Evolutionary conservation across 2,113 vertebrate genomes (phyloP), one percentile per base, ranked within the genome.

Genomic region (Irena cyanogastra): DNA sequence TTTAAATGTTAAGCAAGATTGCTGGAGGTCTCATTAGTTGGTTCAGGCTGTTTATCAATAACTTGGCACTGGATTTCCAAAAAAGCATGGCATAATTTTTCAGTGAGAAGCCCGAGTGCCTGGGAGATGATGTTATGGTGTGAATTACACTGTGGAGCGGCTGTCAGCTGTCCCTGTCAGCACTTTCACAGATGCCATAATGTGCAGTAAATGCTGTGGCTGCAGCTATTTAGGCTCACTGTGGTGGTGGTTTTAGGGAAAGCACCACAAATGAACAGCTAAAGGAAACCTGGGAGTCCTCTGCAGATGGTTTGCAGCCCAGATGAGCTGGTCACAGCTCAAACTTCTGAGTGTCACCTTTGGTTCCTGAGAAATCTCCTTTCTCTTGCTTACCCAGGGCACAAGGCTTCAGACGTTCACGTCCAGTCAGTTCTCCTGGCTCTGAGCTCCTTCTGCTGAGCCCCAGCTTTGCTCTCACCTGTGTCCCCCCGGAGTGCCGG

Each of bases 161-260:
- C 98, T 98, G 98, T 98, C 98, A 97, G 98, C 97, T 96, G 93
- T 97, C 98, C 95, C 97, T 70, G 98, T 98, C 98, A 98, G 98
- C 98, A 97, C 96, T 98, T 98, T 97, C 70, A 69, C 77, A 47
- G 96, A 88, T 56, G 95, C 97, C 97, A 97, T 78, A 83, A 68
- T 78, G 91, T 44, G 72, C 94, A 92, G 91, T 97, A 96, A 97
- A 82, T 90, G 97, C 98, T 97, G 96, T 35, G 94, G 96, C 97
- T 97, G 96, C 96, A 97, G 95, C 72, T 84, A 92, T 87, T 91
- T 27, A 54, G 71, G 89, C 54, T 97, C 96, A 94, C 86, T 91
- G 93, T 93, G 96, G 96, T 87, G 94, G 78, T 95, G 96, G 88
- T 54, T 97, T 91, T 78, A 76, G 82, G 86, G 84, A 83, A 69